Conservation (phyloP, 2,113 vertebrate species). For the Thinocorus orbignyianus region DNA sequence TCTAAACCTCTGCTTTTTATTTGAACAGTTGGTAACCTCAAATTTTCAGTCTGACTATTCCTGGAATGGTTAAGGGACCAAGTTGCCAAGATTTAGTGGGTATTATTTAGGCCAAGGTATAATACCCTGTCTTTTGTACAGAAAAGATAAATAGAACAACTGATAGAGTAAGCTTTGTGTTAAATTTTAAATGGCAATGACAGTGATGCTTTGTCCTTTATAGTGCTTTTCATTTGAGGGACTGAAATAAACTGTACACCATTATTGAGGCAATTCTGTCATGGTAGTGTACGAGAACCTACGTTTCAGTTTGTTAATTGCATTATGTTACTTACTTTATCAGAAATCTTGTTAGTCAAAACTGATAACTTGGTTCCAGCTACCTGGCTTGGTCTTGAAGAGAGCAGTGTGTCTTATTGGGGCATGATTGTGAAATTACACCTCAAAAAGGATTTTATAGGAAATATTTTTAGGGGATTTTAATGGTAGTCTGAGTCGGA, state of each 20-base stretch:
- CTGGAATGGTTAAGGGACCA: background rate
- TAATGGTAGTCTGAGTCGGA: background rate
- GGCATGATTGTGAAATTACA: background rate
- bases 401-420: background rate
- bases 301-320: constrained; percentile 52
- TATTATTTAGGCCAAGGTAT: background rate
- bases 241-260: background rate
- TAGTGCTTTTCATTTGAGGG: background rate
- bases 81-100: background rate
- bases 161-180: background rate
- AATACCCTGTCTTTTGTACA: background rate
- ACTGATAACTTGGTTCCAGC: constrained; percentile 20
- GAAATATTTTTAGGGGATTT: background rate
- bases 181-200: background rate
- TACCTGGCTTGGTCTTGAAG: constrained; percentile 7
- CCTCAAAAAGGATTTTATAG: background rate
- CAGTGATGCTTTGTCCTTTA: background rate
- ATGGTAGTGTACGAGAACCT: constrained; percentile 5
- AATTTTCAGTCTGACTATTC: background rate
- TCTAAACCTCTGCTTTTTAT: background rate
- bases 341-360: constrained; percentile 35
- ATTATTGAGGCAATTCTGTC: background rate
- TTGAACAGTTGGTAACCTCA: background rate
- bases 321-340: background rate
- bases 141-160: background rate